Conservation (phyloP, 1,140 invertebrate species). For the Pogonomyrmex californicus region DNA sequence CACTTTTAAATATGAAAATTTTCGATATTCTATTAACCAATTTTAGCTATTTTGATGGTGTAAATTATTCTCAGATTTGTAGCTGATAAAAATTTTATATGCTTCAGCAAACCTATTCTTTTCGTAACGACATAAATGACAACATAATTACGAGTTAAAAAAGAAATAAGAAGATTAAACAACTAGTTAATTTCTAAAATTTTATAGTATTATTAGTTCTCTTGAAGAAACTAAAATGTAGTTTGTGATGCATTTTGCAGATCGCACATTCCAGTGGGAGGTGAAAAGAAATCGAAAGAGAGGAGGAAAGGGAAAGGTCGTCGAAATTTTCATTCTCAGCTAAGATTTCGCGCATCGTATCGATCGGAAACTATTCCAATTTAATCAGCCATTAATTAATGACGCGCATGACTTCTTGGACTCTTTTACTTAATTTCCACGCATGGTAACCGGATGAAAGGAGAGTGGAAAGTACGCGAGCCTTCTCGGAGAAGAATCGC, state of each 20-base stretch:
- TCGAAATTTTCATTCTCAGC: slow-evolving; percentile 43
- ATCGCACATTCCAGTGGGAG: background rate
- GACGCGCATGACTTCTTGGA: slow-evolving; percentile 12
- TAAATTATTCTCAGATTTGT: too few species aligned
- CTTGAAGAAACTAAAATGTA: background rate
- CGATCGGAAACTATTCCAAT: slow-evolving; percentile 65
- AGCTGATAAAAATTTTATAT: too few species aligned
- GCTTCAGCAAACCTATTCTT: too few species aligned
- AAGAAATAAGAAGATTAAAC: background rate
- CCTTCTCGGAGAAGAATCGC: background rate
- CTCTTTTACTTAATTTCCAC: slow-evolving; percentile 44
- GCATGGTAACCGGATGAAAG: background rate
- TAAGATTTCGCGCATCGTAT: slow-evolving; percentile 3
- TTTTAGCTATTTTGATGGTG: too few species aligned
- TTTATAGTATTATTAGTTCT: slow-evolving; percentile 17
- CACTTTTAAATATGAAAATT: too few species aligned
- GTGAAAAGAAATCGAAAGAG: background rate
- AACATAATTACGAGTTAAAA: background rate
- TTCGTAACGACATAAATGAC: too few species aligned
- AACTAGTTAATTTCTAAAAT: slow-evolving; percentile 1
- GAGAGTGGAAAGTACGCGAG: background rate
- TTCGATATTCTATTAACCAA: too few species aligned
- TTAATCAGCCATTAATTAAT: slow-evolving; percentile 67
- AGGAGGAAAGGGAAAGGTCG: background rate
- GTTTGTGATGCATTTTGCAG: background rate